A percentile compares a stretch with the other conserved stretches of the same genome.
These are phyloP conservation scores for Allolobophora icterica DNA, from an alignment of 2,888 invertebrate genomes.

Conservation along the genomic window DNA sequence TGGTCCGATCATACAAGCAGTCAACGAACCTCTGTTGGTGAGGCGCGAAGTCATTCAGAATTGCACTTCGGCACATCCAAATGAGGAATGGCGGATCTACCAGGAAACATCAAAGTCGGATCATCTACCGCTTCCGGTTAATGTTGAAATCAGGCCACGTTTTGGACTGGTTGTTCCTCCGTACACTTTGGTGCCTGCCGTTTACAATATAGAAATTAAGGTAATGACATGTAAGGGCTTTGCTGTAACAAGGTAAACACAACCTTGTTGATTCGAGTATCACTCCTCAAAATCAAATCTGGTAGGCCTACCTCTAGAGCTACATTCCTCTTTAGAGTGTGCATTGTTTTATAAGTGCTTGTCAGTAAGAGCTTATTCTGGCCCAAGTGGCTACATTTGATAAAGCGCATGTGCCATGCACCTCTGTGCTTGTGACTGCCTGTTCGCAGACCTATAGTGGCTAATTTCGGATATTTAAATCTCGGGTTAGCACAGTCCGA, in stretches of 20 bases:
- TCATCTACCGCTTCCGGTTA: background rate
- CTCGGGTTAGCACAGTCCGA: no score
- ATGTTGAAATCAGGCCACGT: background rate
- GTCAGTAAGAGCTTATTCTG: no score
- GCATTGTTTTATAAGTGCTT: no score
- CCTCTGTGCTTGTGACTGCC: no score
- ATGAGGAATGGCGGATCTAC: background rate
- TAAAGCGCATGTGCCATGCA: no score
- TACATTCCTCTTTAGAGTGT: no score
- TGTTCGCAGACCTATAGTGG: no score
- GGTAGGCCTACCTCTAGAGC: no score
- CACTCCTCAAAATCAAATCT: no score
- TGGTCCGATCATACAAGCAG: background rate
- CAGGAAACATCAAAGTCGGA: background rate
- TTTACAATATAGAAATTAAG: background rate
- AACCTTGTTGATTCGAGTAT: background rate
- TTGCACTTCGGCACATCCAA: background rate
- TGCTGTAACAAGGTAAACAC: background rate
- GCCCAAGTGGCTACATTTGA: no score
- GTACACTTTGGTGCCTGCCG: background rate
- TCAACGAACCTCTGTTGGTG: background rate
- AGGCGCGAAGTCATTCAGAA: background rate
- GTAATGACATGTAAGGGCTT: background rate
- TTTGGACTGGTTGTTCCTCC: background rate
- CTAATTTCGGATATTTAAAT: no score